phyloP scores from a whole-genome alignment of 2,888 invertebrate genomes.

The Tetanocera ferruginea region DNA sequence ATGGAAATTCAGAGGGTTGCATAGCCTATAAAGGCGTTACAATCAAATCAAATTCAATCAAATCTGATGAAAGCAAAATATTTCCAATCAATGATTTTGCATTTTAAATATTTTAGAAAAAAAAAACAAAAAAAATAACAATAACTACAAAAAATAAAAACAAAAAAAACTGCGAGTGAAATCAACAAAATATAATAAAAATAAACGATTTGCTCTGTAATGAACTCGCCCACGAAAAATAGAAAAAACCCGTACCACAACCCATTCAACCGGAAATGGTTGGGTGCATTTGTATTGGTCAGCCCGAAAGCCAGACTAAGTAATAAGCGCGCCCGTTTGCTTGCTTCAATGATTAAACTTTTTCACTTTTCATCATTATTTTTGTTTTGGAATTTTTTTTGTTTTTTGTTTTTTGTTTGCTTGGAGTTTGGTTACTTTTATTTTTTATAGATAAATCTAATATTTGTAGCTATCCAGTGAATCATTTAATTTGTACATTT shows the following conservation, averaged over 20 bases:
- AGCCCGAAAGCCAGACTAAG: background rate
- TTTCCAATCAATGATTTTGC: conserved; percentile 33
- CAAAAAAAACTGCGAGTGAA: background rate
- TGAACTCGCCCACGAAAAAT: background rate
- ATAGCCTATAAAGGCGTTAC: background rate
- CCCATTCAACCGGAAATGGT: conserved; percentile 57
- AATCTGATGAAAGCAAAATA: background rate
- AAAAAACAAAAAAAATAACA: background rate
- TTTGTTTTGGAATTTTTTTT: background rate
- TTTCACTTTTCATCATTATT: conserved; percentile 23
- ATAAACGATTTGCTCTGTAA: background rate
- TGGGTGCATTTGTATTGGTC: conserved; percentile 38
- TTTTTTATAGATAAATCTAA: conserved; percentile 7
- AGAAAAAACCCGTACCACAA: background rate
- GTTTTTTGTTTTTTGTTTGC: background rate
- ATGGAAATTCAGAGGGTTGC: background rate
- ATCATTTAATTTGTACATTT: conserved; percentile 43
- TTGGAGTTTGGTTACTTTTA: background rate
- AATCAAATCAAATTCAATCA: conserved; percentile 28
- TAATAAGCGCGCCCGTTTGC: background rate
- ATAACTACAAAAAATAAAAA: background rate
- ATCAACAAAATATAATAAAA: background rate
- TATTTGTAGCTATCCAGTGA: conserved; percentile 10
- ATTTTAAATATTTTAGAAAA: background rate
- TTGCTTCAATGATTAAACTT: conserved; percentile 3